Percentiles rank a stretch among this genome's conserved stretches.
Conservation (phyloP, 1,140 invertebrate species). For the Drosophila subpulchrella region DNA sequence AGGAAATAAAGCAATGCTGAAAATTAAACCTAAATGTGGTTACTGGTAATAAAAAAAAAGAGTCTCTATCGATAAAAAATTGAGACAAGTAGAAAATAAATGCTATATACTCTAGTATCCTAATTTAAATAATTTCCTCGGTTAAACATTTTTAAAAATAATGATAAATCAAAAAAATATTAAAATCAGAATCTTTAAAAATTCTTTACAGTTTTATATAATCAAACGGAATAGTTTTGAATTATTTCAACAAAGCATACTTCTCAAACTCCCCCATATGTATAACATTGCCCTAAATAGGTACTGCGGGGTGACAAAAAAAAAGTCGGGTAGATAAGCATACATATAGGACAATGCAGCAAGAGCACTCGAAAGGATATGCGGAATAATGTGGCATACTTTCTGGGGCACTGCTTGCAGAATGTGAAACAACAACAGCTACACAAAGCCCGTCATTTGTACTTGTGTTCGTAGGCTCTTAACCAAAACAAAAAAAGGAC, state of each 20-base stretch:
- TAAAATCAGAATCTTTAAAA: too few species aligned
- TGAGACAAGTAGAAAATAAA: too few species aligned
- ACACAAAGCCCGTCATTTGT: conserved; percentile 30
- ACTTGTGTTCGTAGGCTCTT: conserved; percentile 37
- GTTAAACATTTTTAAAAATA: too few species aligned
- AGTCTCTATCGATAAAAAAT: too few species aligned
- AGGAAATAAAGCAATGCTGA: conserved; percentile 2
- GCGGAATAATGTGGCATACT: conserved; percentile 56
- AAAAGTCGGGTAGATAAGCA: not conserved
- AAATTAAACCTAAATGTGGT: not conserved
- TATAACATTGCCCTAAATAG: not conserved
- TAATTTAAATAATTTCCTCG: too few species aligned
- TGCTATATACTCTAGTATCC: too few species aligned
- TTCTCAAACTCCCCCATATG: not conserved
- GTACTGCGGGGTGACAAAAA: not conserved
- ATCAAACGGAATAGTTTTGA: not conserved
- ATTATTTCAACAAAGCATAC: not conserved
- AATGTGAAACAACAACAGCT: not conserved
- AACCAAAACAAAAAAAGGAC: conserved; percentile 21
- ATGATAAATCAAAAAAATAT: too few species aligned
- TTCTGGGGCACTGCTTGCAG: conserved; percentile 39
- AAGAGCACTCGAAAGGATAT: conserved; percentile 43
- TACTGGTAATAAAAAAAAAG: too few species aligned
- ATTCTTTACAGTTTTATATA: too few species aligned
- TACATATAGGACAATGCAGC: conserved; percentile 30